Base-by-base conservation (phyloP, 2,797 vertebrate genomes). In the Phyllotis vaccarum region DNA sequence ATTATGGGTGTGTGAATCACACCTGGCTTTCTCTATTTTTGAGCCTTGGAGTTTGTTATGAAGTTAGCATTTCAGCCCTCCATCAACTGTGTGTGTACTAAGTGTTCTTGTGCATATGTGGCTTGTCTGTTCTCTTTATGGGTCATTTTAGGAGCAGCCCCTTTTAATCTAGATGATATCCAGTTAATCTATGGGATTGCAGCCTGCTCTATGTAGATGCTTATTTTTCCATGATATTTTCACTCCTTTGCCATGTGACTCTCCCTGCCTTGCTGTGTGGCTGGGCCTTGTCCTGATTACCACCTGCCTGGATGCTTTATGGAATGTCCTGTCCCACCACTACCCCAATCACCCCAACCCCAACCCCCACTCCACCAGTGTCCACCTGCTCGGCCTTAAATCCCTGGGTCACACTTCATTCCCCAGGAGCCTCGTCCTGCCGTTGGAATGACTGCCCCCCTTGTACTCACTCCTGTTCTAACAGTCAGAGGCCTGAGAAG, bases 281-380 rank as follows among this genome's bases (percentile, higher is more conserved):
- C 66, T 68, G 43, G 62, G 68, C 27, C 43, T 17, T 86, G 66
- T 52, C 64, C 64, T 86, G 83, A 37, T 19, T 14, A 19, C n/a
- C 54, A 14, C 70, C 70, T 60, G 70, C 68, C 43, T 74, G 52
- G 49, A 16, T 1, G 2, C 68, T 52, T 86, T 54, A 52, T 29
- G 68, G 80, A n/a, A 68, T 52, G 40, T 49, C n/a, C 14, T 27
- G 14, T 6, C 27, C 8, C n/a, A n/a, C n/a, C n/a, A n/a, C n/a
- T n/a, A n/a, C 24, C 1, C 46, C 9, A 13, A 13, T 6, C 6
- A 10, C 56, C 22, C 27, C 9, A 9, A 21, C 22, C 34, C 0
- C 16, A 5, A 31, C 22, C 14, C 31, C 10, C 3, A 24, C 29
- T 5, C 21, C 17, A 43, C 13, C n/a, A n/a, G n/a, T 0, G 2